Conservation (phyloP, 2,888 invertebrate genomes). For the Tribolium freemani region DNA sequence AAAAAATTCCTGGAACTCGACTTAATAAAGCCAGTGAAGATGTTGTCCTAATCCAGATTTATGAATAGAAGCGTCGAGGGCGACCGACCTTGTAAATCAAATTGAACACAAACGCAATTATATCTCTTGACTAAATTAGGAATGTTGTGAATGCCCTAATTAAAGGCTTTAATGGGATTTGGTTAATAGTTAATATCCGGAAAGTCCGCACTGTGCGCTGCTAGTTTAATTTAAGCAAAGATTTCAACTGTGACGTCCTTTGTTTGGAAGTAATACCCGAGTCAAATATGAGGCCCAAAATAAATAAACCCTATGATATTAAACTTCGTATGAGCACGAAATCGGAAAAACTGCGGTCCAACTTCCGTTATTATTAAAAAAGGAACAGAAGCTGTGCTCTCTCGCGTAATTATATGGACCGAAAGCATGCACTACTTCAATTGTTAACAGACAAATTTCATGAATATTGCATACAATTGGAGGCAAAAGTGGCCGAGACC, state of each 20-base stretch:
- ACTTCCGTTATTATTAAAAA: slow-evolving; percentile 29
- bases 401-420: slow-evolving; percentile 5
- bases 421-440: background rate
- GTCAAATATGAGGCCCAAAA: slow-evolving; percentile 6
- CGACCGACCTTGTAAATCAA: slow-evolving; percentile 41
- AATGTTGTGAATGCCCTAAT: slow-evolving; percentile 40
- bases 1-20: slow-evolving; percentile 4
- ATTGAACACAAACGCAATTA: slow-evolving; percentile 47
- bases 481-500: background rate
- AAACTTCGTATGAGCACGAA: slow-evolving; percentile 22
- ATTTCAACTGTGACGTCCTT: slow-evolving; percentile 33
- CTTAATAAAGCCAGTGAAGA: slow-evolving; percentile 4
- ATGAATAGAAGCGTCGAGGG: slow-evolving; percentile 30
- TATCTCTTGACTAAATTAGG: slow-evolving; percentile 36
- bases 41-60: slow-evolving; percentile 41
- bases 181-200: slow-evolving; percentile 43
- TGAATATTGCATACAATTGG: slow-evolving; percentile 18
- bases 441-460: slow-evolving; percentile 4
- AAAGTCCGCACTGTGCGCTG: slow-evolving; percentile 34
- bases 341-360: slow-evolving; percentile 23
- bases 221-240: slow-evolving; percentile 41
- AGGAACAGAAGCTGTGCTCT: background rate
- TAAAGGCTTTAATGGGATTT: slow-evolving; percentile 40
- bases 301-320: slow-evolving; percentile 29
- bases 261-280: slow-evolving; percentile 16